A percentile compares a stretch with the other conserved stretches of the same genome.
Conservation (phyloP, 2,888 invertebrate genomes). For the Plemyria rubiginata region DNA sequence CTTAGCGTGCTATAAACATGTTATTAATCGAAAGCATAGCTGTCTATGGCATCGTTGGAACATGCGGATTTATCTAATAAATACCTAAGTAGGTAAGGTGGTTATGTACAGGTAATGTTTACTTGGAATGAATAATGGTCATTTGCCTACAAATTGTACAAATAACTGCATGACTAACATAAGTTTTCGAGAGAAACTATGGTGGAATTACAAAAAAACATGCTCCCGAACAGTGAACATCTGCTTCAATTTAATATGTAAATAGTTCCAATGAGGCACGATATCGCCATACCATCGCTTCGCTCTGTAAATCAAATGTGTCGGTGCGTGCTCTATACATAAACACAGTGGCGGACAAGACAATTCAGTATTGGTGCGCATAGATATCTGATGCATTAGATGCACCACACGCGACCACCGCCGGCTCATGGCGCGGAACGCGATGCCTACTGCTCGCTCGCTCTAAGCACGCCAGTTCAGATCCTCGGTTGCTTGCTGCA, state of each 20-base stretch:
- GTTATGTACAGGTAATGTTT: no score
- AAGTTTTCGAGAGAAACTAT: slow-evolving; percentile 25
- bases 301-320: slow-evolving; percentile 78
- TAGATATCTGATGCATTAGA: slow-evolving; percentile 58
- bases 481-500: slow-evolving; percentile 67
- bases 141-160: slow-evolving; percentile 1
- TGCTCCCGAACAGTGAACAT: slow-evolving; percentile 54
- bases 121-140: slow-evolving; percentile 30
- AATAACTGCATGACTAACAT: slow-evolving; percentile 21
- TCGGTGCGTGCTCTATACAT: slow-evolving; percentile 65
- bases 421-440: slow-evolving; percentile 68
- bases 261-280: slow-evolving; percentile 46
- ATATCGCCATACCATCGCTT: slow-evolving; percentile 71
- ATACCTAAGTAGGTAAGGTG: no score
- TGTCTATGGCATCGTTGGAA: slow-evolving; percentile 25
- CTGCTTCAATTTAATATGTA: slow-evolving; percentile 55
- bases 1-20: slow-evolving; percentile 19
- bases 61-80: slow-evolving; percentile 25
- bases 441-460: slow-evolving; percentile 65
- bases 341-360: slow-evolving; percentile 60
- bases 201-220: slow-evolving; percentile 38
- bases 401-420: slow-evolving; percentile 63
- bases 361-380: slow-evolving; percentile 50
- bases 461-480: slow-evolving; percentile 58
- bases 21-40: slow-evolving; percentile 21